These are phyloP conservation scores for Pseudeuparius sepicola DNA, from an alignment of 2,888 invertebrate genomes.

Conservation along the genomic window DNA sequence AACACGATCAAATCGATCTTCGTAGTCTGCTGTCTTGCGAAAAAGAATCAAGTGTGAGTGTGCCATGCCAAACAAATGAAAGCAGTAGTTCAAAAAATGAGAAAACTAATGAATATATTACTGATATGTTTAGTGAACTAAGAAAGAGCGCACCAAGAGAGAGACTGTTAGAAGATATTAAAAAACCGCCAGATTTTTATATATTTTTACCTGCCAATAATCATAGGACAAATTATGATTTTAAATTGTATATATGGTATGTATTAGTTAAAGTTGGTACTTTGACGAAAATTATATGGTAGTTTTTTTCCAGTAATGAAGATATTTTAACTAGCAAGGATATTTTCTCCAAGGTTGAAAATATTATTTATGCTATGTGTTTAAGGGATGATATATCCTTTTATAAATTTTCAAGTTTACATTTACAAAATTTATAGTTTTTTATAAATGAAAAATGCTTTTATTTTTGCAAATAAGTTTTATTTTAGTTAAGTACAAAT, in stretches of 20 bases:
- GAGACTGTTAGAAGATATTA: too few species aligned
- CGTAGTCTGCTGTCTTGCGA: too few species aligned
- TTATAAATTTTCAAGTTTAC: constrained; percentile 25
- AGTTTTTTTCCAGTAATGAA: too few species aligned
- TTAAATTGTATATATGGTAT: constrained; percentile 28
- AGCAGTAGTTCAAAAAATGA: too few species aligned
- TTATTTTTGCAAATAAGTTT: constrained; percentile 7
- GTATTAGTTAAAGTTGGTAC: too few species aligned
- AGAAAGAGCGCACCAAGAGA: constrained; percentile 24
- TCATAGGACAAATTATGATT: constrained; percentile 23
- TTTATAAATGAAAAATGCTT: constrained; percentile 6
- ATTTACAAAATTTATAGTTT: constrained; percentile 21
- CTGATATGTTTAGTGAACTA: constrained; percentile 25
- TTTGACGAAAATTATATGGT: too few species aligned
- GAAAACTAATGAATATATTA: too few species aligned
- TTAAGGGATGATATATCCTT: constrained; percentile 26
- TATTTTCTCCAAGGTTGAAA: too few species aligned
- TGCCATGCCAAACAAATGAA: too few species aligned
- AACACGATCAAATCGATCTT: constrained; percentile 6
- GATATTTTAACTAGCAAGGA: too few species aligned
- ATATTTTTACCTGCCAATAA: constrained; percentile 26
- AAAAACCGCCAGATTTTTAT: constrained; percentile 28
- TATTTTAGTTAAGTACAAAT: constrained; percentile 8
- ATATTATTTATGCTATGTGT: constrained; percentile 26
- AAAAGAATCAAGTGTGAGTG: too few species aligned